Base-by-base conservation (phyloP, 2,888 invertebrate genomes). In the Noctua janthe region DNA sequence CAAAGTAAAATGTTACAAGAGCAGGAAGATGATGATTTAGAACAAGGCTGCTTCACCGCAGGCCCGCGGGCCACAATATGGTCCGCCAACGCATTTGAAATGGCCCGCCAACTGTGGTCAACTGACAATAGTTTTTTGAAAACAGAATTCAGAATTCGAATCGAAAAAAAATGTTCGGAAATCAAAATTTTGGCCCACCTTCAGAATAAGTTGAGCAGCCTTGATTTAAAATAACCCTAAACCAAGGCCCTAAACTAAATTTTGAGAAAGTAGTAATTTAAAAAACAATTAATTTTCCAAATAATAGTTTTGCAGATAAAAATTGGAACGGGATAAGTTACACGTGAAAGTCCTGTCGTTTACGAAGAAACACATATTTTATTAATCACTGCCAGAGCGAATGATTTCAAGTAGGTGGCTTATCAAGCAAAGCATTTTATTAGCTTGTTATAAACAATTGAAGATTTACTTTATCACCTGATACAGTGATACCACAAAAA, bases 391-490 rank as follows among this genome's bases (percentile, higher is more conserved):
- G 11, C 5, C n/a, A 47, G n/a, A 49, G 17, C 39, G 39, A 79
- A 70, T 51, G 43, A 79, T 80, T 47, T 81, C 3, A 54, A 73
- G 54, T 29, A 54, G 79, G 47, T 47, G 47, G 81, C 29, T 62
- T 81, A 79, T 62, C 47, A 35, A 54, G 35, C 54, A 17, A 72
- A 73, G 0, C 43, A 62, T 51, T 71, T 15, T 81, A 78, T 62
- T 39, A 62, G 35, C 51, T 54, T 6, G 20, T 54, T 51, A 64
- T 11, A 66, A 56, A 74, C 13, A 76, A 49, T 76, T 29, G 35
- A 76, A n/a, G 62, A 39, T 39, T n/a, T 49, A 35, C 17, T 39
- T 15, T 76, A 49, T 35, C n/a, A 47, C 17, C 56, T 47, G 62
- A 35, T 39, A 76, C 23, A 78, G 13, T 10, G 15, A 79, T 78